phyloP scores from a whole-genome alignment of 2,797 vertebrate species.

The Pagetopsis macropterus region DNA sequence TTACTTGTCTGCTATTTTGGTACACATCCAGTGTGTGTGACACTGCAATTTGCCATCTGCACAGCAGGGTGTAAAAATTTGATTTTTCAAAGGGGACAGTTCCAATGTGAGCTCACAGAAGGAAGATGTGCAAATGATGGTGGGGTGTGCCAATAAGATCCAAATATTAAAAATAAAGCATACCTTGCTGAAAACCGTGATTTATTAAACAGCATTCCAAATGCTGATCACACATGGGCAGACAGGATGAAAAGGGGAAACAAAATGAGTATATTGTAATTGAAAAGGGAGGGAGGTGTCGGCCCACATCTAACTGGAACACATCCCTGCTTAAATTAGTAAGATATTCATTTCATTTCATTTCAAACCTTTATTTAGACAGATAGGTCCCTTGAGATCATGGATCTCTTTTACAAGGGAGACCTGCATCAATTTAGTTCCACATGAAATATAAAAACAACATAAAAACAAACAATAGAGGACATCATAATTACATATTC shows the following conservation, averaged over 20 bases:
- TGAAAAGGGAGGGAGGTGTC: constrained; percentile 14
- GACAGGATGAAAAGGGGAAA: background rate
- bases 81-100: constrained; percentile 32
- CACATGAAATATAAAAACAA: no score
- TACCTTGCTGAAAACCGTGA: background rate
- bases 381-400: no score
- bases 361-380: no score
- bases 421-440: no score
- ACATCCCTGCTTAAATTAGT: constrained; percentile 6
- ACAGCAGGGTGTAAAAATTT: constrained; percentile 27
- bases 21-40: constrained; percentile 5
- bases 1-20: constrained; percentile 3
- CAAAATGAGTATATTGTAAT: constrained; percentile 2
- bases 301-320: background rate
- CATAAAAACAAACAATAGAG: no score
- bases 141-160: background rate
- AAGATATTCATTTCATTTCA: no score
- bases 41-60: constrained; percentile 37
- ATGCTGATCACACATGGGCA: constrained; percentile 11
- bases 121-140: no score
- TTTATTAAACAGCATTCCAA: background rate
- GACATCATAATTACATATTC: no score
- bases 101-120: constrained; percentile 5
- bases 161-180: constrained; percentile 11
- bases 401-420: no score